Base-by-base conservation (phyloP, 2,797 vertebrate genomes). In the Xerus rutilus region DNA sequence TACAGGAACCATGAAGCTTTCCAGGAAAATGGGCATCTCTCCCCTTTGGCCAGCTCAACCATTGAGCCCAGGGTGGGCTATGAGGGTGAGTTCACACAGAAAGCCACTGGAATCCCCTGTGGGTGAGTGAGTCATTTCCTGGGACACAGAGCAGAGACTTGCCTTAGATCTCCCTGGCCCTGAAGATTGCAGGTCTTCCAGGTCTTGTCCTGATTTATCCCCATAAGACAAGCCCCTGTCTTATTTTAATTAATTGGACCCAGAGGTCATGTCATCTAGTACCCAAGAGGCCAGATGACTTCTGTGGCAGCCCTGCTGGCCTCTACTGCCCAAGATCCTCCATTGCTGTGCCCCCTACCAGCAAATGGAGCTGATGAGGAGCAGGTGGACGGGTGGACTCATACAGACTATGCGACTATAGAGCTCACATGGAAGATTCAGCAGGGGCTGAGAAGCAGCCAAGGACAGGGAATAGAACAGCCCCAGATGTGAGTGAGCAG, bases 11-110 rank as follows among this genome's bases (percentile, higher is more conserved):
- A 15, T 25, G 35, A 84, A 43, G 4, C 35, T 94, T 93, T 84
- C 88, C 76, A 73, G 70, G 49, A 86, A 93, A 92, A 45, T 30
- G 35, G 8, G 17, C 47, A 47, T 73, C 70, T 86, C 43, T 73
- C 62, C 28, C n/a, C 15, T 62, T 43, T 21, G 25, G 20, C 79
- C 65, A 62, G 10, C 79, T 95, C 70, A 76, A 30, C 5, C 23
- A 35, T 49, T 49, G 30, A 90, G 62, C 23, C 23, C 52, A 20
- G 30, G 25, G 20, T 43, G 20, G 39, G 30, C 62, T 54, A 0
- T 4, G 4, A 30, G 57, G 35, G 14, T 49, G 14, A 0, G 7
- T 32, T 62, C 25, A 32, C 18, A 57, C 30, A 59, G 65, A 77
- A 4, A 32, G 23, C 54, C 74, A 20, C 65, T 72, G 15, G 32